Conservation (phyloP, 2,113 vertebrate genomes). For the Urocitellus parryii region DNA sequence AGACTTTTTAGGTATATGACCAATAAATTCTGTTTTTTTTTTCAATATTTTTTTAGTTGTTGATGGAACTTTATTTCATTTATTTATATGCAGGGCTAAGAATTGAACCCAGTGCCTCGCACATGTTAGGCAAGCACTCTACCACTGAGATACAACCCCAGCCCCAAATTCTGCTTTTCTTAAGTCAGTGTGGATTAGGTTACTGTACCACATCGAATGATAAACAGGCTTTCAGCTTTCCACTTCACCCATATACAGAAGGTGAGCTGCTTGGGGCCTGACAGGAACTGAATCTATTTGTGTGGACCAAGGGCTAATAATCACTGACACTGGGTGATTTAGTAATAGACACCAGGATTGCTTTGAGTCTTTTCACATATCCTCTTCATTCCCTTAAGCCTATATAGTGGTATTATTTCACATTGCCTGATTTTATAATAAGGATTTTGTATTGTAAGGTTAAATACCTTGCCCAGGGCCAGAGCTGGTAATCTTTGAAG, state of each 20-base stretch:
- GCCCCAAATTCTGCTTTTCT: neutral
- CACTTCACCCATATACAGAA: neutral
- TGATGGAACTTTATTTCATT: no score
- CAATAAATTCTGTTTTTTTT: constrained; percentile 22
- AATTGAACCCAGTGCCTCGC: no score
- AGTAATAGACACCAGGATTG: neutral
- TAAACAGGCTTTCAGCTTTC: neutral
- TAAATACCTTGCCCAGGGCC: neutral
- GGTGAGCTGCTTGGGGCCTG: neutral
- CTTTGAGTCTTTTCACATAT: neutral
- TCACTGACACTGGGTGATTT: neutral
- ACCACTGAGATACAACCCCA: no score
- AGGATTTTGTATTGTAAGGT: neutral
- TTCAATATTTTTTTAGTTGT: no score
- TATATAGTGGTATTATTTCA: neutral
- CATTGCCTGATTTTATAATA: neutral
- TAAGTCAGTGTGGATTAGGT: neutral
- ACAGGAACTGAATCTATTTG: neutral
- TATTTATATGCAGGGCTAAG: no score
- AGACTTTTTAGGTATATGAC: neutral
- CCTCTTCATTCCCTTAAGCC: neutral
- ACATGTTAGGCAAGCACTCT: no score
- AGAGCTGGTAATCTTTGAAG: neutral
- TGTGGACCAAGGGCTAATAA: neutral
- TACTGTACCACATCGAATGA: neutral